Base-by-base conservation (phyloP, 2,888 invertebrate genomes). In the Meandrusa payeni region DNA sequence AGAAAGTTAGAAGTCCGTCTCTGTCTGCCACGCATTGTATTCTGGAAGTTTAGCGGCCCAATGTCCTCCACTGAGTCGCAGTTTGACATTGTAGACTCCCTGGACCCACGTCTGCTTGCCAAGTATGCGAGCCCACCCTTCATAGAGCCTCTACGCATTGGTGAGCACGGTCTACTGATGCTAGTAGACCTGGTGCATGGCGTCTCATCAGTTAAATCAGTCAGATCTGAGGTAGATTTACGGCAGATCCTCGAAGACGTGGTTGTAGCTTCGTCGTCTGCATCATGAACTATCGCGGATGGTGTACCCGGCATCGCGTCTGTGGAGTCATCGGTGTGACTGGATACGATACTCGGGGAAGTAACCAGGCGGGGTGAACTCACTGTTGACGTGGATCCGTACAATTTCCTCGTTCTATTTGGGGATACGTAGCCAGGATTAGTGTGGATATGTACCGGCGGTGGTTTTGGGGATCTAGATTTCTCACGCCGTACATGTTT, bases 1-100 rank as follows among this genome's bases (percentile, higher is more conserved):
- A 96, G 86, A 69, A 96, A 96, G 78, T 96, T 96, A 0, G 95
- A 95, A 2, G 95, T 95, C 54, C 95, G 87, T 15, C 96, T 83
- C 66, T 95, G 95, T 9, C 94, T 89, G 1, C 93, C 93, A 1
- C 95, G 90, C 56, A 92, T 92, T 12, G 94, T 93, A 51, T 93
- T 91, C 64, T 93, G 93, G 73, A 95, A 95, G 73, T 94, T 94
- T 48, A 94, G 76, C 3, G 95, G 95, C 0, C 94, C 95, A 36
- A 95, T 92, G 58, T 94, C 95, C 69, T 95, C 95, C 0, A 85
- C 86, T 0, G 87, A 87, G 50, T 87, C 87, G 40, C 85, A 87
- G 60, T 94, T 94, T 0, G 94, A 94, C 54, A 92, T 87, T 50
- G 93, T 93, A 1, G 94, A 94, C 59, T 92, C 91, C n/a, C 95